Conservation (phyloP, 2,113 vertebrate genomes). For the Apodemus speciosus region DNA sequence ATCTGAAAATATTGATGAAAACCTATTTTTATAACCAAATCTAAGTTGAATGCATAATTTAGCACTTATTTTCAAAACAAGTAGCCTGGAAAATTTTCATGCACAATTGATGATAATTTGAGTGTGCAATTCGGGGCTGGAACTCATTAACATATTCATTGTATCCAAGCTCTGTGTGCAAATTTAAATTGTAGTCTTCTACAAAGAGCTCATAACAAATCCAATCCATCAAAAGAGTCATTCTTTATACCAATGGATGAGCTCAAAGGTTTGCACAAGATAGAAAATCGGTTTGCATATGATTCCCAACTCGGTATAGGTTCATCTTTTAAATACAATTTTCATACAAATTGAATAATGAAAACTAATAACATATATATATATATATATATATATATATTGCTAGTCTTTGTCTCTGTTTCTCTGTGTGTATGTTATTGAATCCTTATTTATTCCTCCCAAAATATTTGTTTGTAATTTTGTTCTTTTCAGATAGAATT, state of each 20-base stretch:
- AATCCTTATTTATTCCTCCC: background rate
- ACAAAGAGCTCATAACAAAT: constrained; percentile 59
- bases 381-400: background rate
- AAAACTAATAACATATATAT: background rate
- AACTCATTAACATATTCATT: constrained; percentile 83
- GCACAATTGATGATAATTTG: constrained; percentile 86
- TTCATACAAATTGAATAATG: background rate
- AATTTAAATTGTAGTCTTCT: constrained; percentile 77
- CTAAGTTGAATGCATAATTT: constrained; percentile 83
- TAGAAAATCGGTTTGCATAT: constrained; percentile 7
- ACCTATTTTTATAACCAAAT: constrained; percentile 74
- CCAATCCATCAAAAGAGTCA: constrained; percentile 44
- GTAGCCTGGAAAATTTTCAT: constrained; percentile 85
- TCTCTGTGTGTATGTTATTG: background rate
- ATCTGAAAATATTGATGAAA: constrained; percentile 82
- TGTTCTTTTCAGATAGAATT: background rate
- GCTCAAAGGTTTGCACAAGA: background rate
- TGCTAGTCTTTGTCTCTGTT: no score
- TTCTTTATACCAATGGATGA: background rate
- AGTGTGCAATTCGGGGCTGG: constrained; percentile 77
- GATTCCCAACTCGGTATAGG: background rate
- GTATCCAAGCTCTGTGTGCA: constrained; percentile 76
- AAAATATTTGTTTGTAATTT: background rate
- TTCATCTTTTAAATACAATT: background rate
- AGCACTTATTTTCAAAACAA: constrained; percentile 85